Evolutionary conservation across 2,113 vertebrate species (phyloP).

Genomic region (Tursiops truncatus): DNA sequence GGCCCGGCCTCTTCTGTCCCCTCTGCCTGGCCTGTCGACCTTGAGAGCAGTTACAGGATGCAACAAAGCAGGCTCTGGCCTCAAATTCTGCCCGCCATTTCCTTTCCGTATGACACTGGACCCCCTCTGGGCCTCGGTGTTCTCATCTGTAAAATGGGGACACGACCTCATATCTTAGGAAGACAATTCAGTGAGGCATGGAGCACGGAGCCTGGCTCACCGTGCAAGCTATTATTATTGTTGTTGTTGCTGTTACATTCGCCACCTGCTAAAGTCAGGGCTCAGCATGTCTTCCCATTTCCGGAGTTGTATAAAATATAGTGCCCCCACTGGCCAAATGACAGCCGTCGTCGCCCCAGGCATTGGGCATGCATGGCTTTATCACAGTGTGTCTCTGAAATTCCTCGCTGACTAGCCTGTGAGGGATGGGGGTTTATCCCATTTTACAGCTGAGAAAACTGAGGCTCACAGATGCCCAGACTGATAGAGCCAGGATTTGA

Average conservation of each 20-base stretch:
- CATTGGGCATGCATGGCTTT: neutral
- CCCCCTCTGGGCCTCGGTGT: neutral
- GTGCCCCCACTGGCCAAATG: neutral
- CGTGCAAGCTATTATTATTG: fast-evolving
- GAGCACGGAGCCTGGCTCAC: neutral
- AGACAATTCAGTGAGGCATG: neutral
- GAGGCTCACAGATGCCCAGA: neutral
- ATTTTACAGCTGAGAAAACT: neutral
- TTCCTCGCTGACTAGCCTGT: neutral
- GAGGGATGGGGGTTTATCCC: neutral
- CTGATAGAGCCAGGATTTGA: neutral
- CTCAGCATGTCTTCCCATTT: neutral
- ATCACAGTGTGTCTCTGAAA: too few relatives aligned
- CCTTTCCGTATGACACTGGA: neutral
- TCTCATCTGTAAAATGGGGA: neutral
- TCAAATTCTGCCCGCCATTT: neutral
- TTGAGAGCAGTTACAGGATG: neutral
- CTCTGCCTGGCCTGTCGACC: neutral
- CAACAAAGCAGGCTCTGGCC: neutral
- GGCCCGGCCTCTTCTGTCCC: neutral
- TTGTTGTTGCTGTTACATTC: neutral
- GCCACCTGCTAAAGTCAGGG: neutral
- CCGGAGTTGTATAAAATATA: neutral
- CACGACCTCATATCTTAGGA: neutral
- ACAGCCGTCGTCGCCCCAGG: fast-evolving